Evolutionary conservation across 2,113 vertebrate genomes (phyloP), one percentile per base, ranked within the genome.

Genomic region (Pelecanus crispus): DNA sequence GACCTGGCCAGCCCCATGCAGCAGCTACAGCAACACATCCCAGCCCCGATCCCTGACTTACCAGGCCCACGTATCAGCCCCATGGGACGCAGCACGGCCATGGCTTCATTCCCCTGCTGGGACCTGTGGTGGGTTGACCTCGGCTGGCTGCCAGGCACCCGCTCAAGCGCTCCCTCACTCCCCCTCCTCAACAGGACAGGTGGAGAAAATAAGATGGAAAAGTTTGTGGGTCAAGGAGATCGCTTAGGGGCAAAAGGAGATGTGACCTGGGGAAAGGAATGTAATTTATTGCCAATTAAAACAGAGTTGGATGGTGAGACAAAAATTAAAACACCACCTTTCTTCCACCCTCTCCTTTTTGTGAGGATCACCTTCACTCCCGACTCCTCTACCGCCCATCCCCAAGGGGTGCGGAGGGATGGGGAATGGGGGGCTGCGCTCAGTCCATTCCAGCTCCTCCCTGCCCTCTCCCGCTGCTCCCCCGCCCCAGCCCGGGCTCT

Each of bases 21-120:
- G 49, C 67, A 77, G 47, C 44, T 42, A 8, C 28, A 89, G 17
- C 32, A 67, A n/a, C 7, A 13, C 18, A 28, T 36, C 44, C 47
- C 7, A 5, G 6, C 8, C 7, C 22, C 2, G 0, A 11, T 5
- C 40, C 22, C 25, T 3, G 36, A 38, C 2, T 17, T 19, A 26
- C 24, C n/a, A 71, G 58, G 38, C 56, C 15, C 38, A 40, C 1
- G 0, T 22, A 49, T 10, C 32, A 13, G 14, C 56, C 2, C 2
- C 0, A 0, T 5, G 6, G 63, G 19, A 34, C 31, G 10, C n/a
- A 38, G 22, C 7, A 24, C 0, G 0, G 44, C 36, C 16, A 0
- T 4, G 6, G 17, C 52, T 68, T 45, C 44, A 2, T n/a, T 31
- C 15, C 26, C 7, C 17, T 36, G 26, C 47, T 31, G 12, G 12